Percentiles rank a stretch among this genome's conserved stretches.
These are phyloP conservation scores for Hemicentrotus pulcherrimus DNA, from an alignment of 35 echinoderm and acorn worm species.

Conservation along the genomic window DNA sequence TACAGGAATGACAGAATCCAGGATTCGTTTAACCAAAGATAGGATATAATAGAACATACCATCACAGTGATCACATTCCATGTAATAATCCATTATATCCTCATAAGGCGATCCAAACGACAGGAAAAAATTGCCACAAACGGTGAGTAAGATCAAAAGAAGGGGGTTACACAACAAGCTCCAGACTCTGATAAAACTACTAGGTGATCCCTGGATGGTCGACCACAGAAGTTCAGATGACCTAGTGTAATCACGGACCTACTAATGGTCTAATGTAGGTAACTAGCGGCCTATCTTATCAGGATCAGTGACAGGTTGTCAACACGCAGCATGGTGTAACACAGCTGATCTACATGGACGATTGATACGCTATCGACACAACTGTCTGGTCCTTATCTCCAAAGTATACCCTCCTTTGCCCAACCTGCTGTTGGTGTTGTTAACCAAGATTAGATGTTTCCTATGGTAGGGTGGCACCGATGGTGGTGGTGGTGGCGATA, in stretches of 20 bases:
- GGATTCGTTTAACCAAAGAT: too few species aligned
- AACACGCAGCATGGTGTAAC: background rate
- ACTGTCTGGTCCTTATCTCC: background rate
- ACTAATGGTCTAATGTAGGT: background rate
- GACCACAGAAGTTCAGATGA: background rate
- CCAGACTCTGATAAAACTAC: background rate
- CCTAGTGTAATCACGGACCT: background rate
- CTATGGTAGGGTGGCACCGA: background rate
- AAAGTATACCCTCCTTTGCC: background rate
- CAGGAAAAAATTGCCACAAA: background rate
- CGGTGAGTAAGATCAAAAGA: background rate
- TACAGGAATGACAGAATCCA: too few species aligned
- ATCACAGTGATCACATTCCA: background rate
- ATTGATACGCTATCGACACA: background rate
- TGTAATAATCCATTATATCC: conserved; percentile 19
- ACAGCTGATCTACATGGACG: background rate
- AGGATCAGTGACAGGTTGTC: background rate
- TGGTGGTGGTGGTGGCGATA: background rate
- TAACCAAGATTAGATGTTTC: background rate
- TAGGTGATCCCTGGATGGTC: background rate
- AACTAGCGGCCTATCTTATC: background rate
- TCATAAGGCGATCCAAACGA: background rate
- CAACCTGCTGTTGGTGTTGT: background rate
- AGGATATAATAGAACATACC: background rate
- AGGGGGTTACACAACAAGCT: background rate